Evolutionary conservation across 2,888 invertebrate genomes (phyloP), one percentile per base, ranked within the genome.

Genomic region (Spatulosminthurus flaviceps): DNA sequence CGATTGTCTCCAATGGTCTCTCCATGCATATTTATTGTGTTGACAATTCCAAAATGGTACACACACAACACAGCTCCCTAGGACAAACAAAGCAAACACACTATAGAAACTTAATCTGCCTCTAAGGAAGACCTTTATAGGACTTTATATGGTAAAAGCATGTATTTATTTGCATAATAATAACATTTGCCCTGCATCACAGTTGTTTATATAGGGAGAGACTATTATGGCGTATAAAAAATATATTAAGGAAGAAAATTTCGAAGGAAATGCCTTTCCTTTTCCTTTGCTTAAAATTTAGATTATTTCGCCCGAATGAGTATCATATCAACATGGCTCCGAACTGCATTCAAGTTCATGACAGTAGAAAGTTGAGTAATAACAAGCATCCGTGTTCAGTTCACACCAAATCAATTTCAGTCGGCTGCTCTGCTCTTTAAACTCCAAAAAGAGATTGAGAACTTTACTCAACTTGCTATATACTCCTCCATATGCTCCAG

Each of bases 351-450:
- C 51, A 51, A 51, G 51, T 51, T 51, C 51, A 51, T 51, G 1
- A 4, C 51, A 51, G 5, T 51, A 51, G 51, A 51, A 51, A 51
- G 51, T 51, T 51, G 51, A 51, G 51, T 51, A 51, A 51, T 51
- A 51, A 51, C 51, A 51, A 51, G 51, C 51, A 51, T 51, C 51
- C 51, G 51, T 51, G 51, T 19, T 5, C 51, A 51, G 19, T 51
- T 51, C 51, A 19, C 51, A 51, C 51, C 51, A 51, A 51, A 51
- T 51, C 51, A 51, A 51, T 51, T 51, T 51, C 51, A 51, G 51
- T 13, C 51, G 5, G 16, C 51, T 51, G 7, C 51, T 19, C 51
- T 51, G 16, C 19, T 51, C n/a, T n/a, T n/a, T 51, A 11, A 13
- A n/a, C 51, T 51, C n/a, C 51, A n/a, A 5, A 51, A 2, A 51